A percentile compares a stretch with the other conserved stretches of the same genome.
Conservation (phyloP, 2,888 invertebrate genomes). For the Sinopyrophorus schimmeli region DNA sequence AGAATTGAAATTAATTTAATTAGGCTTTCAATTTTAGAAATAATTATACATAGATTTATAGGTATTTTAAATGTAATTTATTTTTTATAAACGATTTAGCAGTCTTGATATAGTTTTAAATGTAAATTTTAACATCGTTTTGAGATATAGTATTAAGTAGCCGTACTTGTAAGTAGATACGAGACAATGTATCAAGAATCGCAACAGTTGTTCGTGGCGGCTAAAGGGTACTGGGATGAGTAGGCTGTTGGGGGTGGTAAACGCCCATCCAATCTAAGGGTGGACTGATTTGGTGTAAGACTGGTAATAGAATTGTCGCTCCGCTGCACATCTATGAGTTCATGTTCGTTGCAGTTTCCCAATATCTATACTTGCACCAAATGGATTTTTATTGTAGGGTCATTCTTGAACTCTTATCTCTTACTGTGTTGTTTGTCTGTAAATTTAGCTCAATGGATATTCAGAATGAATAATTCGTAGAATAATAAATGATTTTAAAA, state of each 20-base stretch:
- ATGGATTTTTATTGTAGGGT: slow-evolving; percentile 34
- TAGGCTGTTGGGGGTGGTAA: slow-evolving; percentile 24
- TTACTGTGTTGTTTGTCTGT: too few relatives aligned
- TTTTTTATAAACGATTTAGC: too few relatives aligned
- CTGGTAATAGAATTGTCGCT: slow-evolving; percentile 44
- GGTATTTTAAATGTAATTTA: too few relatives aligned
- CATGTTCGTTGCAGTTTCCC: slow-evolving; percentile 33
- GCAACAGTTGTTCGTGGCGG: slow-evolving; percentile 38
- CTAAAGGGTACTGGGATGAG: slow-evolving; percentile 14
- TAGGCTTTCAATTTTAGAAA: too few relatives aligned
- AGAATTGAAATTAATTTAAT: too few relatives aligned
- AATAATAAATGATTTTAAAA: too few relatives aligned
- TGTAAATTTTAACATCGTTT: slow-evolving; percentile 20
- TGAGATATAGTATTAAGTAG: slow-evolving; percentile 20
- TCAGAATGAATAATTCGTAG: too few relatives aligned
- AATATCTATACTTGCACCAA: slow-evolving; percentile 33
- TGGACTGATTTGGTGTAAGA: slow-evolving; percentile 37
- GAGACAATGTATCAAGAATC: slow-evolving; percentile 31
- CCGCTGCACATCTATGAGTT: slow-evolving; percentile 37
- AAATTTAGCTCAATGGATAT: too few relatives aligned
- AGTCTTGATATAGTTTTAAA: too few relatives aligned
- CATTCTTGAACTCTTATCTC: slow-evolving; percentile 27
- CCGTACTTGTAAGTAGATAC: slow-evolving; percentile 25
- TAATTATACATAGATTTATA: too few relatives aligned
- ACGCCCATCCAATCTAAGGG: slow-evolving; percentile 33